These are phyloP conservation scores for Pterophyllum scalare DNA, from an alignment of 2,113 vertebrate species.

Conservation along the genomic window DNA sequence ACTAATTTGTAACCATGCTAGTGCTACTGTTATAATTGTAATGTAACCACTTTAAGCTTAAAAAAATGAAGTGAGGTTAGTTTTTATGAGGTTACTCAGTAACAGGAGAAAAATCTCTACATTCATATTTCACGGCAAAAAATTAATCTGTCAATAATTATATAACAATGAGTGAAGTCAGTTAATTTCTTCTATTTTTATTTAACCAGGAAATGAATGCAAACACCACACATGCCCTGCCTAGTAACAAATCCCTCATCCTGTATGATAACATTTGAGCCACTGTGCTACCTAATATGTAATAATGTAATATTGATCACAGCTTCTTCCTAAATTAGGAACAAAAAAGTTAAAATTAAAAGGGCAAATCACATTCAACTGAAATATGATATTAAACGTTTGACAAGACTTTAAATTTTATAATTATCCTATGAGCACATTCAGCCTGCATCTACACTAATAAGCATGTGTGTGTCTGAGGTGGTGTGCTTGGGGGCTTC, in stretches of 20 bases:
- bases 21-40: too few relatives aligned
- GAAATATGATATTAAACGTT: neutral
- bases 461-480: constrained; percentile 5
- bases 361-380: neutral
- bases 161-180: neutral
- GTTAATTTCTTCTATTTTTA: neutral
- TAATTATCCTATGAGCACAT: neutral
- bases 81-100: neutral
- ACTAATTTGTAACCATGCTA: too few relatives aligned
- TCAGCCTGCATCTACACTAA: neutral
- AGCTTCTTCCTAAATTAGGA: neutral
- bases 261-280: neutral
- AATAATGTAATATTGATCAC: neutral
- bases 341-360: neutral
- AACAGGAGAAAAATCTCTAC: neutral
- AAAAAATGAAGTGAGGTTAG: neutral
- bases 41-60: too few relatives aligned
- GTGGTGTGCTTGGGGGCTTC: constrained; percentile 27
- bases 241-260: neutral
- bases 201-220: neutral
- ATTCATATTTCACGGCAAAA: rapidly evolving
- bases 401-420: neutral
- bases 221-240: neutral
- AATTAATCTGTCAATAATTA: neutral
- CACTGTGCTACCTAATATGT: rapidly evolving